Evolutionary conservation across 1,140 invertebrate species (phyloP).

Genomic region (Calosoma granatense): DNA sequence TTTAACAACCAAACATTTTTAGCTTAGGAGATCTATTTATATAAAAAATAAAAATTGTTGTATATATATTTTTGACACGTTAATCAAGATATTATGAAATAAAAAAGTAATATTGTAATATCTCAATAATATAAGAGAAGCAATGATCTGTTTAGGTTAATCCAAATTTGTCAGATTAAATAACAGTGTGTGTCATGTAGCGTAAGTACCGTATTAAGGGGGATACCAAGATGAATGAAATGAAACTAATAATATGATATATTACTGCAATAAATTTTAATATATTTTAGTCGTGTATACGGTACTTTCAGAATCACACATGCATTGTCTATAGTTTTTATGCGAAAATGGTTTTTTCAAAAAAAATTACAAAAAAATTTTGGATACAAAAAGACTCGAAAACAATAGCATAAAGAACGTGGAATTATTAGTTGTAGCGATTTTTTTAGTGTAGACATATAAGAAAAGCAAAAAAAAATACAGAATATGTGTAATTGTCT

Average conservation of each 20-base stretch:
- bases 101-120: not conserved
- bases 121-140: conserved; percentile 5
- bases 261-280: conserved; percentile 3
- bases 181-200: not conserved
- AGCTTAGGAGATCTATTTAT: conserved; percentile 10
- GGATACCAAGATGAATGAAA: not conserved
- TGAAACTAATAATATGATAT: not conserved
- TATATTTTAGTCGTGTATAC: conserved; percentile 2
- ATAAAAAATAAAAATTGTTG: conserved; percentile 24
- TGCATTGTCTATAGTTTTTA: conserved; percentile 3
- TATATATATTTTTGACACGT: conserved; percentile 13
- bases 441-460: conserved; percentile 7
- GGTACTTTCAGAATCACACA: not conserved
- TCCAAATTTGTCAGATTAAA: not conserved
- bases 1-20: not conserved
- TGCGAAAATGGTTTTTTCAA: not conserved
- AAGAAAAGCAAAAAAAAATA: conserved; percentile 5
- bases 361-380: conserved; percentile 1
- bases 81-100: conserved; percentile 1
- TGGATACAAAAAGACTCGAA: not conserved
- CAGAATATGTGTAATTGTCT: conserved; percentile 21
- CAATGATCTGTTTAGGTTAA: conserved; percentile 1
- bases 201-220: not conserved
- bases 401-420: conserved; percentile 3
- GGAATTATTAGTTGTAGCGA: not conserved